Conservation (phyloP, 1,140 invertebrate species). For the Caenorhabditis remanei region DNA sequence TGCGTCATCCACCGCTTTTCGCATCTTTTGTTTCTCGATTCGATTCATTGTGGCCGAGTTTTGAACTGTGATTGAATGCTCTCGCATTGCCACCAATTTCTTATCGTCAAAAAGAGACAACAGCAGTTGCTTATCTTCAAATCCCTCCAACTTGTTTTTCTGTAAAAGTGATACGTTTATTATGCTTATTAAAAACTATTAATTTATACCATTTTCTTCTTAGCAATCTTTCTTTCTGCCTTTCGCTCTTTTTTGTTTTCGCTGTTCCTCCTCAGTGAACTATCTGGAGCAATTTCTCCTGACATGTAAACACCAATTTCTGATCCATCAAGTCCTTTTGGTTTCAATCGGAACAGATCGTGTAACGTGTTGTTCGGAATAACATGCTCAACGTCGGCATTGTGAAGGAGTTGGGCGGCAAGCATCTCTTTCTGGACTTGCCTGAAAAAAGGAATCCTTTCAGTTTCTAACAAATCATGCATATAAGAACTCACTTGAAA, state of each 20-base stretch:
- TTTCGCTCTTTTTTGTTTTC: not conserved
- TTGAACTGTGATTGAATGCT: slow-evolving; percentile 11
- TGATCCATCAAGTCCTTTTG: not conserved
- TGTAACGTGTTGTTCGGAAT: not conserved
- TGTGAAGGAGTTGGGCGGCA: not conserved
- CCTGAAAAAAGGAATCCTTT: not conserved
- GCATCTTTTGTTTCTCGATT: not conserved
- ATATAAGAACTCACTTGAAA: slow-evolving; percentile 4
- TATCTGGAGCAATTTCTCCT: not conserved
- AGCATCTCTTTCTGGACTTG: slow-evolving; percentile 31
- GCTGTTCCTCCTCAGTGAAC: no score
- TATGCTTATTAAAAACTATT: not conserved
- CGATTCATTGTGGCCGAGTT: not conserved
- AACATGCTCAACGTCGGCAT: not conserved
- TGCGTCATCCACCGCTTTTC: not conserved
- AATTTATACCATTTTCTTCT: not conserved
- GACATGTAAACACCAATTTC: slow-evolving; percentile 25
- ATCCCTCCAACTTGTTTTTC: slow-evolving; percentile 15
- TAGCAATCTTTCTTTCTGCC: not conserved
- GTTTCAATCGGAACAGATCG: not conserved
- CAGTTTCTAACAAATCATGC: no score
- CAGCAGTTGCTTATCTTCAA: slow-evolving; percentile 20
- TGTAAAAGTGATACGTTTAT: not conserved
- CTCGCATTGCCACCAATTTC: slow-evolving; percentile 20
- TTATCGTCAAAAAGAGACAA: slow-evolving; percentile 17